phyloP scores from a whole-genome alignment of 2,113 vertebrate genomes.

The Takifugu bimaculatus region DNA sequence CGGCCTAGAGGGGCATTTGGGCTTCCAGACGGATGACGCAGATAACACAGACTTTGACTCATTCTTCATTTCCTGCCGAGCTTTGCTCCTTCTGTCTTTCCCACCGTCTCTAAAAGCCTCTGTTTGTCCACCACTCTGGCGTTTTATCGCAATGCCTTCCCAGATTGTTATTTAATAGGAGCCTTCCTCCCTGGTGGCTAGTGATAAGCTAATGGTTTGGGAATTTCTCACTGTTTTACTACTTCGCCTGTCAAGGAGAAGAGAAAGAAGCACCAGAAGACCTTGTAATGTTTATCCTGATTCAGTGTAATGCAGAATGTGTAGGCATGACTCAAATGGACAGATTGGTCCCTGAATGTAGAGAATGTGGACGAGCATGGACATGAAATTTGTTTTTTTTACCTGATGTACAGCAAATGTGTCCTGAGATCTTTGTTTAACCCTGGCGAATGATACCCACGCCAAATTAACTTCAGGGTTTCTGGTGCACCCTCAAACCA shows the following conservation, averaged over 20 bases:
- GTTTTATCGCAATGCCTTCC: conserved; percentile 44
- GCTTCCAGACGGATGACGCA: conserved; percentile 26
- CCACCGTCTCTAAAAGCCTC: conserved; percentile 42
- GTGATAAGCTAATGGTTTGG: conserved; percentile 61
- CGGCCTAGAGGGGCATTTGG: neutral
- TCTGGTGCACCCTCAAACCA: neutral
- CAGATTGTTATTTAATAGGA: conserved; percentile 57
- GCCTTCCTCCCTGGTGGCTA: conserved; percentile 61
- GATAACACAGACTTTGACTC: conserved; percentile 26
- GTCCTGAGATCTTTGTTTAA: no score
- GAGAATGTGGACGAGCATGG: no score
- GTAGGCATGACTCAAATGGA: neutral
- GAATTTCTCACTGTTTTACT: conserved; percentile 51
- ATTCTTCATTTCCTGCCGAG: conserved; percentile 52
- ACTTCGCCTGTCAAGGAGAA: conserved; percentile 29
- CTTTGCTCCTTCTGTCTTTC: conserved; percentile 32
- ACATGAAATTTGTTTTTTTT: no score
- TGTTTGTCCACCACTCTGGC: conserved; percentile 39
- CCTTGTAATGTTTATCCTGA: neutral
- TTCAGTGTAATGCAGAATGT: conserved; percentile 6
- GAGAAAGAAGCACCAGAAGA: neutral
- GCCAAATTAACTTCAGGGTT: neutral
- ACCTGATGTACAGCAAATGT: no score
- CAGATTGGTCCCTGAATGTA: no score
- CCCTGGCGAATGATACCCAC: neutral